Evolutionary conservation across 64 coral and sea anemone genomes (phyloP).

Genomic region (Montipora efflorescens): DNA sequence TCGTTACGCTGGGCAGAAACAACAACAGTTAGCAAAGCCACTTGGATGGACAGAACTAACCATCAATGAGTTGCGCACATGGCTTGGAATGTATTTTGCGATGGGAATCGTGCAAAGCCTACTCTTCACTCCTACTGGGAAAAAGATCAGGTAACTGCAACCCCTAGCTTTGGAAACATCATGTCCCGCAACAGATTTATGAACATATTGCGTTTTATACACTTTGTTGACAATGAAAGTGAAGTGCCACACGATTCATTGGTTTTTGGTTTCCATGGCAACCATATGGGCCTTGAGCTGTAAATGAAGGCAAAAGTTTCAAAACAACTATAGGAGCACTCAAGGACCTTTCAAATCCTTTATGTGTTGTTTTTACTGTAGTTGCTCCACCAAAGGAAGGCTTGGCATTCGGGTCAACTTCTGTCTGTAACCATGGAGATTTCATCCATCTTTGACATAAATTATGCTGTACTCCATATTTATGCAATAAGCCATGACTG

Average conservation of each 20-base stretch:
- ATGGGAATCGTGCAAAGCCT: constrained; percentile 51
- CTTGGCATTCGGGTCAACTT: neutral
- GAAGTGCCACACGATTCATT: constrained; percentile 14
- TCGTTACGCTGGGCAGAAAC: neutral
- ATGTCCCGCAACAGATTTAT: constrained; percentile 28
- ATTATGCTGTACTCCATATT: neutral
- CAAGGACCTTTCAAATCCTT: constrained; percentile 6
- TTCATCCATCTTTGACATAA: neutral
- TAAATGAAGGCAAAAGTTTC: neutral
- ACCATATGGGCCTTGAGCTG: constrained; percentile 1
- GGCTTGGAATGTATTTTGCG: constrained; percentile 22
- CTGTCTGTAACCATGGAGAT: constrained; percentile 10
- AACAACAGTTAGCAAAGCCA: neutral
- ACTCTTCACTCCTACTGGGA: constrained; percentile 43
- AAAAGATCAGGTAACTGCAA: constrained; percentile 42
- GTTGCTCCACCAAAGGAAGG: constrained; percentile 5
- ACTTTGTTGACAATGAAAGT: constrained; percentile 56
- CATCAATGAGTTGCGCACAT: neutral
- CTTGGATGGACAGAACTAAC: neutral
- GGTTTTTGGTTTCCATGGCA: constrained; percentile 7
- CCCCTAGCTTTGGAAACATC: constrained; percentile 29
- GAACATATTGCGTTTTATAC: constrained; percentile 49
- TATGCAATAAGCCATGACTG: neutral
- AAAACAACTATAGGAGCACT: constrained; percentile 11
- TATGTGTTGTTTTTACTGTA: constrained; percentile 6